Base-by-base conservation (phyloP, 2,797 vertebrate species). In the Erpetoichthys calabaricus region DNA sequence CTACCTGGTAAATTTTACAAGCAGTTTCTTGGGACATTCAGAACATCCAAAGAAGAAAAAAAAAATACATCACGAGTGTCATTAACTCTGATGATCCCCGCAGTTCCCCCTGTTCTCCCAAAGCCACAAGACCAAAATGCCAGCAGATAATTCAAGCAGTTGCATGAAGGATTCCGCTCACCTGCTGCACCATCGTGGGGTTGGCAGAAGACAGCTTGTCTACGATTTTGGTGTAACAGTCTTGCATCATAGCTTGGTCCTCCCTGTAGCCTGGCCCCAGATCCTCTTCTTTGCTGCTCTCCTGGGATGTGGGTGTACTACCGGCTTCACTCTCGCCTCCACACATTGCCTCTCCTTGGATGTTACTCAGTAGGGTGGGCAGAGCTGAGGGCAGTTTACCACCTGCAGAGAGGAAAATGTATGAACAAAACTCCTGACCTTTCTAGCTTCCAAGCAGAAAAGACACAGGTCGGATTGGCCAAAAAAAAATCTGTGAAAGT, bases 231-330 rank as follows among this genome's bases (percentile, higher is more conserved):
- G 91, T 97, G 77, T 99, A 99, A 71, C 94, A 99, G 68, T 99
- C 94, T 67, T 98, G 95, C 96, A 99, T 99, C 94, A 98, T 97
- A 56, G 92, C 95, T 74, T 99, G 93, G 70, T 99, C 94, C 67
- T 97, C 91, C 65, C 91, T 95, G 60, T 92, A 87, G 55, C 88
- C 90, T 67, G 84, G 77, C 53, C 86, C 83, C 25, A 87, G 75
- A 61, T 95, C 93, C 3, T 92, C 93, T 7, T 85, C 88, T 44
- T 78, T 84, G 6, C 62, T 74, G 51, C 82, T 87, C 52, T 93
- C 91, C 45, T 91, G 90, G 61, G 89, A 92, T 64, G 80, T 70
- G 7, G 84, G 82, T 3, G 76, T 70, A 54, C 89, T 91, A 59
- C 79, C 86, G 67, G 73, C 85, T 55, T 94, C 90, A 64, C 90